A percentile compares a stretch with the other conserved stretches of the same genome.
Evolutionary conservation across 2,113 vertebrate species (phyloP).

Genomic region (Nesogale talazaci): DNA sequence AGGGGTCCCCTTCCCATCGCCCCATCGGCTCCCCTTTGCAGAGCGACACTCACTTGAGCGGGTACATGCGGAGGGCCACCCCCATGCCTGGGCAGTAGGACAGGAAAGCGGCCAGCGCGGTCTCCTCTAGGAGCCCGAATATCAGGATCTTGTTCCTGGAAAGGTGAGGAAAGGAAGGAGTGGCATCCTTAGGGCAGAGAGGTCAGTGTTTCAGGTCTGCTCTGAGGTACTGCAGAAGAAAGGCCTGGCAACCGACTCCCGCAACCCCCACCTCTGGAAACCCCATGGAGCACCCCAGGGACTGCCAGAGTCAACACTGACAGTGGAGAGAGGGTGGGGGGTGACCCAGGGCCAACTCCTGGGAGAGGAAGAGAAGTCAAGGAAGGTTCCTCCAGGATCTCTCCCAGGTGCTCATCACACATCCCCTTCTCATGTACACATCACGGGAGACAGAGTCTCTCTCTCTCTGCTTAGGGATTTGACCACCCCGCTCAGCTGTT

Average conservation of each 20-base stretch:
- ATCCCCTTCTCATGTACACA: background rate
- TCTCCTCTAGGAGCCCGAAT: constrained; percentile 88
- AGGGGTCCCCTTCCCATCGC: too few species aligned
- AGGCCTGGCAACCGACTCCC: background rate
- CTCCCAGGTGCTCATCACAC: background rate
- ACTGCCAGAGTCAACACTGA: background rate
- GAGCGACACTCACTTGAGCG: constrained; percentile 85
- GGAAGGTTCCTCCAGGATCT: background rate
- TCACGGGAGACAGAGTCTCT: background rate
- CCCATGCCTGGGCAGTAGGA: constrained; percentile 89
- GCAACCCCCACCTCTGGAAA: background rate
- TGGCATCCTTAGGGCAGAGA: background rate
- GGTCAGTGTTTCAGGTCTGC: background rate
- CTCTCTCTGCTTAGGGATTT: background rate
- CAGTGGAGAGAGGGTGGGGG: background rate
- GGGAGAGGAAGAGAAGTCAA: background rate
- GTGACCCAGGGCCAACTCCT: background rate
- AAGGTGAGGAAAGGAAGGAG: background rate
- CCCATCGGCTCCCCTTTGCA: background rate
- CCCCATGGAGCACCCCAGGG: background rate
- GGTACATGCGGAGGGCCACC: constrained; percentile 88
- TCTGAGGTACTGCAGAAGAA: background rate
- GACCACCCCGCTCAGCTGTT: background rate
- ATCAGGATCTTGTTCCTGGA: constrained; percentile 88
- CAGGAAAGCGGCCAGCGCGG: constrained; percentile 86